A percentile compares a stretch with the other conserved stretches of the same genome.
phyloP scores from a whole-genome alignment of 2,113 vertebrate species.

The Nothocercus julius region DNA sequence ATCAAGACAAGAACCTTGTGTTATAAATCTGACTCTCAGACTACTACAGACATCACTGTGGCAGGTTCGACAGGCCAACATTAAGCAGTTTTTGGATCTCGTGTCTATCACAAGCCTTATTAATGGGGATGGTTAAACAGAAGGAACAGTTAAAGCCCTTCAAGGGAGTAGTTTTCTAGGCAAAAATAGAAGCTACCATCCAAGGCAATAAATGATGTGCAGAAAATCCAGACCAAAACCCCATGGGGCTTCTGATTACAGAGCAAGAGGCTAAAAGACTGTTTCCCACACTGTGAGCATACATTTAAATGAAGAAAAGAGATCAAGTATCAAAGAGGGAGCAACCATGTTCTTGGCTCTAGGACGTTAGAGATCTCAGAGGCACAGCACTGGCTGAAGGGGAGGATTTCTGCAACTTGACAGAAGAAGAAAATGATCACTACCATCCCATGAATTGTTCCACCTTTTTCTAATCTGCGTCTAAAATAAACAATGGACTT shows the following conservation, averaged over 20 bases:
- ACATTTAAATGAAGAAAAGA: constrained; percentile 4
- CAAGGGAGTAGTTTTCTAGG: not conserved
- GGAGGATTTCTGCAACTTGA: not conserved
- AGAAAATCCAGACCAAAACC: constrained; percentile 22
- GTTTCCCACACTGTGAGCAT: not conserved
- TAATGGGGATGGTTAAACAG: constrained; percentile 29
- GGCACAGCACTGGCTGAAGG: not conserved
- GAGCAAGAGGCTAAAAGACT: not conserved
- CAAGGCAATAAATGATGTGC: constrained; percentile 6
- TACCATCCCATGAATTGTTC: not conserved
- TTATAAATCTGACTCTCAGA: not conserved
- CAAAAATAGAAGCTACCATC: constrained; percentile 39
- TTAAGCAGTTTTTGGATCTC: not conserved
- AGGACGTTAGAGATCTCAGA: not conserved
- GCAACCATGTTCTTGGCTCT: constrained; percentile 9
- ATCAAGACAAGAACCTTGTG: not conserved
- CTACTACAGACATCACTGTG: not conserved
- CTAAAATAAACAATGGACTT: constrained; percentile 11
- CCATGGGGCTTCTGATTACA: constrained; percentile 36
- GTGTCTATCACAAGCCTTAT: not conserved
- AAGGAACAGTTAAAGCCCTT: constrained; percentile 33
- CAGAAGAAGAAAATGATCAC: not conserved
- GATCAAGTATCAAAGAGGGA: constrained; percentile 31
- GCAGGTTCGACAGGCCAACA: not conserved
- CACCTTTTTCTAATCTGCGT: not conserved